Evolutionary conservation across 2,888 invertebrate species (phyloP), one percentile per base, ranked within the genome.

Genomic region (Ornithoptera alexandrae): DNA sequence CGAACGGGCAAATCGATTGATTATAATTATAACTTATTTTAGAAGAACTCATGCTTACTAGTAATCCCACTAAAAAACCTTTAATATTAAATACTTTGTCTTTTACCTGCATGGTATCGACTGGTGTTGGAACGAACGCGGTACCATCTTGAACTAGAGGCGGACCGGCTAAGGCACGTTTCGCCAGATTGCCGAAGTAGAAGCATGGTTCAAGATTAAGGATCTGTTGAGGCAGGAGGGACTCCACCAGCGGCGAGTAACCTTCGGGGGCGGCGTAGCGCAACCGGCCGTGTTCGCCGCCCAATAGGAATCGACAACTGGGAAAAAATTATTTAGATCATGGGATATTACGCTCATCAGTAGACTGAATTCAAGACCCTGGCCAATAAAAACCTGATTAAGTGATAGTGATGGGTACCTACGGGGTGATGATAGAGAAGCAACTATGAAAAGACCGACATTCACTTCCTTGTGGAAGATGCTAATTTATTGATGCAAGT

Each of bases 201-300:
- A 99, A 99, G 86, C 99, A 99, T 0, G 99, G 99, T 86, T 98
- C 98, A 71, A 99, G 93, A 66, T 95, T 96, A 24, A 99, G 92
- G 46, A 97, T 95, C 88, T 99, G 98, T 81, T 98, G 98, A 0
- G 99, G 98, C 72, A 98, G 94, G 0, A 99, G 94, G 64, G 97
- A 97, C 87, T 99, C 99, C 1, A 98, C 97, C 0, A 99, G 89
- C 0, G 99, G 98, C 0, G 99, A 99, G 89, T 98, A 99, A 53
- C 97, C 97, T 66, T 96, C 95, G 0, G 99, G 99, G 0, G 99
- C 98, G 0, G 97, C 95, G 85, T 96, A 98, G 79, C 98, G 97
- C 0, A 99, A 93, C n/a, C 98, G 95, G 0, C 99, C 99, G 83
- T 99, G 98, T 78, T 99, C 98, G 0, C 99, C 99, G 62, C 99